Evolutionary conservation across 2,888 invertebrate species (phyloP).

Genomic region (Trilocha varians): DNA sequence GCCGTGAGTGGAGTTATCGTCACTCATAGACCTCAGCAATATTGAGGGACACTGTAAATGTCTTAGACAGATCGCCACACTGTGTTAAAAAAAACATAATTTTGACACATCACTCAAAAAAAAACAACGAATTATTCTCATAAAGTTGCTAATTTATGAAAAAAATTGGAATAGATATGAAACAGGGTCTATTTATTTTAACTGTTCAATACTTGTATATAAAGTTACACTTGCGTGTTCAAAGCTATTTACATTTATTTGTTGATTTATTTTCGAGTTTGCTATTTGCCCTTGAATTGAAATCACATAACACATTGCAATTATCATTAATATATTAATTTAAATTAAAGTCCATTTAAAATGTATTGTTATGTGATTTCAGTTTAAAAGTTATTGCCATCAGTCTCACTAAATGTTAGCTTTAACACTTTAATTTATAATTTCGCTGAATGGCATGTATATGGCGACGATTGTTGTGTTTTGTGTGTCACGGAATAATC

Average conservation of each 20-base stretch:
- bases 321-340: too few relatives aligned
- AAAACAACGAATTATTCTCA: too few relatives aligned
- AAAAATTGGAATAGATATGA: too few relatives aligned
- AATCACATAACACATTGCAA: not conserved
- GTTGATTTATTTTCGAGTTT: not conserved
- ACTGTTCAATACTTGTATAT: not conserved
- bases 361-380: not conserved
- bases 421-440: conserved; percentile 2
- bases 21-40: too few relatives aligned
- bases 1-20: too few relatives aligned
- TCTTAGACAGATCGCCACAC: too few relatives aligned
- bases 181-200: not conserved
- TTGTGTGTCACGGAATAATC: not conserved
- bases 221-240: not conserved
- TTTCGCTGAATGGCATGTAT: not conserved
- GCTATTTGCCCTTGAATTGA: not conserved
- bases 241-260: not conserved
- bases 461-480: not conserved
- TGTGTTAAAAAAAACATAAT: too few relatives aligned
- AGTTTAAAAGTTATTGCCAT: not conserved
- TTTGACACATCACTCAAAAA: too few relatives aligned
- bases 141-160: too few relatives aligned
- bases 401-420: conserved; percentile 18
- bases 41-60: too few relatives aligned
- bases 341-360: too few relatives aligned